Evolutionary conservation across 2,888 invertebrate species (phyloP).

Genomic region (Trachelus tabidus): DNA sequence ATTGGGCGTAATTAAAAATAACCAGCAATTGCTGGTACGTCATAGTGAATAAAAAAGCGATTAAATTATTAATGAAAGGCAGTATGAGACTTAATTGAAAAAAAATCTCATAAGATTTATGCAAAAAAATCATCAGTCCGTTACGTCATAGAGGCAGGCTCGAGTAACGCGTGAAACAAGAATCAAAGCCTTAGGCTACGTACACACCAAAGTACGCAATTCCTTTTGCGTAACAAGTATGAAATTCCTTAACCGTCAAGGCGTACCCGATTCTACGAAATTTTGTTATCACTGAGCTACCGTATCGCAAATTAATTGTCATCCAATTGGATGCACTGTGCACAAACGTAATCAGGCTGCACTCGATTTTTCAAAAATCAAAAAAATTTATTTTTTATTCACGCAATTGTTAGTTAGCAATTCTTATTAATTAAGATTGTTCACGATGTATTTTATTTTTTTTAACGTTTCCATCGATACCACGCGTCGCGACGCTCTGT

Average conservation of each 20-base stretch:
- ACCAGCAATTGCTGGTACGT: not conserved
- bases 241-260: not conserved
- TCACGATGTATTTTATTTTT: not conserved
- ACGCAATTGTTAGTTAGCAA: rapidly evolving
- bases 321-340: not conserved
- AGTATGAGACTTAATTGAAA: not conserved
- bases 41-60: not conserved
- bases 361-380: not conserved
- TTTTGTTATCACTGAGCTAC: not conserved
- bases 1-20: not conserved
- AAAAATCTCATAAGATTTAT: not conserved
- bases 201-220: not conserved
- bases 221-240: not conserved
- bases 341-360: not conserved
- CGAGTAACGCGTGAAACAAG: not conserved
- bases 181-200: not conserved
- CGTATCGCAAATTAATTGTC: not conserved
- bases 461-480: not conserved
- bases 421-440: not conserved
- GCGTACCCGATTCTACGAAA: not conserved
- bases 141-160: not conserved
- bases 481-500: not conserved
- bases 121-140: not conserved
- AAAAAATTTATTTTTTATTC: not conserved
- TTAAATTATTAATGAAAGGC: not conserved